Base-by-base conservation (phyloP, 1,140 invertebrate species). In the Drosophila lacteicornis region DNA sequence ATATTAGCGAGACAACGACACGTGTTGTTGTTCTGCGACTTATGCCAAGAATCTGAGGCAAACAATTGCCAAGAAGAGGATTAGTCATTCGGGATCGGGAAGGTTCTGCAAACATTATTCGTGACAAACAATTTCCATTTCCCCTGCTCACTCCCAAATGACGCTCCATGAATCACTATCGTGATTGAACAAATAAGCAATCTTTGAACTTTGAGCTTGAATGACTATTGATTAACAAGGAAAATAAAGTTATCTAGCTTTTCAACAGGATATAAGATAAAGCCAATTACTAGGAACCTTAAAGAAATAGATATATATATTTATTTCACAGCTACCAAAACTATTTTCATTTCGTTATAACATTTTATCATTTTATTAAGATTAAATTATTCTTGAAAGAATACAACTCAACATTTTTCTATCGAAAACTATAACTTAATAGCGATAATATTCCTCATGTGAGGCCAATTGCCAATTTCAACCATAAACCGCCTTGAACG, bases 11-110 rank as follows among this genome's bases (percentile, higher is more conserved):
- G 53, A 70, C 38, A 68, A 68, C 56, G 59, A 75, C 82, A 85
- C 82, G 78, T 84, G 81, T 78, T 81, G 82, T 65, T 77, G 66
- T 77, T 77, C 42, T 36, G 63, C 45, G 15, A 33, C 22, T 47
- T 55, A 38, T 40, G 42, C 42, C 47, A 65, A 71, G 19, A 43
- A 38, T 51, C 49, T 62, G 15, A 59, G 19, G 12, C 15, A 13
- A 15, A 50, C 12, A 17, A 56, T 43, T 22, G 40, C 17, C 27
- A 33, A 61, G 15, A 45, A n/a, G 38, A 15, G 55, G 49, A 78
- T 81, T 82, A 73, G 56, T 81, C 79, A 82, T 36, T 36, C 36
- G 36, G 9, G n/a, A 70, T 71, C 30, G 61, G 42, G 69, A 82
- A 82, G 36, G 74, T 81, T 67, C 53, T 78, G 19, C 51, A 49